These are phyloP conservation scores for Himalopsyche anomala DNA, from an alignment of 2,888 invertebrate species.

Conservation along the genomic window DNA sequence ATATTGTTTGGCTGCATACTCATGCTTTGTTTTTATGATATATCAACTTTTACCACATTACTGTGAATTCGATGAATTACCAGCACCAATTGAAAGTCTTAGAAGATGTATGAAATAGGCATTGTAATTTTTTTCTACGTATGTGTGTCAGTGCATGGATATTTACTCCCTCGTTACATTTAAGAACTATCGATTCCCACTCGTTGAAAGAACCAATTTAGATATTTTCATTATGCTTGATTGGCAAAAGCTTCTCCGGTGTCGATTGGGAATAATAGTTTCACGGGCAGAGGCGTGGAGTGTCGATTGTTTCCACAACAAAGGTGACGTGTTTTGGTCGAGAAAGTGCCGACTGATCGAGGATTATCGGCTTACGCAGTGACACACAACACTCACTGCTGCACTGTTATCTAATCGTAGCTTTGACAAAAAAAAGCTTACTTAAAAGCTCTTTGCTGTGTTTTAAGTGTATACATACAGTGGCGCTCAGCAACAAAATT, in stretches of 20 bases:
- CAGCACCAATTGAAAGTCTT: too few relatives aligned
- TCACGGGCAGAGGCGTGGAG: constrained; percentile 39
- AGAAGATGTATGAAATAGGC: too few relatives aligned
- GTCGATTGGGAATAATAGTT: constrained; percentile 37
- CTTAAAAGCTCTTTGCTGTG: neutral
- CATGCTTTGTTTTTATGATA: too few relatives aligned
- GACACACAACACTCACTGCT: constrained; percentile 13
- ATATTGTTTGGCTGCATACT: too few relatives aligned
- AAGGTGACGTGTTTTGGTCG: constrained; percentile 59
- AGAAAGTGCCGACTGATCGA: constrained; percentile 55
- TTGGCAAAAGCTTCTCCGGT: neutral
- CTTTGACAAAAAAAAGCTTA: neutral
- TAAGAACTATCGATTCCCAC: neutral
- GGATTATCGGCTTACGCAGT: constrained; percentile 56
- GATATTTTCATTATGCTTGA: neutral
- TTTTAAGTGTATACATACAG: neutral
- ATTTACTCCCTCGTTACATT: neutral
- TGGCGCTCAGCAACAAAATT: neutral
- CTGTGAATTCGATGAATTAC: too few relatives aligned
- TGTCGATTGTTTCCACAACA: constrained; percentile 59
- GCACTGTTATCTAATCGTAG: constrained; percentile 24
- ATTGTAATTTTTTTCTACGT: too few relatives aligned
- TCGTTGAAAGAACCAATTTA: constrained; percentile 15
- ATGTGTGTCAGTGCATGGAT: too few relatives aligned
- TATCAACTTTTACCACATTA: too few relatives aligned